Base-by-base conservation (phyloP, 2,797 vertebrate genomes). In the Chromobotia macracanthus region DNA sequence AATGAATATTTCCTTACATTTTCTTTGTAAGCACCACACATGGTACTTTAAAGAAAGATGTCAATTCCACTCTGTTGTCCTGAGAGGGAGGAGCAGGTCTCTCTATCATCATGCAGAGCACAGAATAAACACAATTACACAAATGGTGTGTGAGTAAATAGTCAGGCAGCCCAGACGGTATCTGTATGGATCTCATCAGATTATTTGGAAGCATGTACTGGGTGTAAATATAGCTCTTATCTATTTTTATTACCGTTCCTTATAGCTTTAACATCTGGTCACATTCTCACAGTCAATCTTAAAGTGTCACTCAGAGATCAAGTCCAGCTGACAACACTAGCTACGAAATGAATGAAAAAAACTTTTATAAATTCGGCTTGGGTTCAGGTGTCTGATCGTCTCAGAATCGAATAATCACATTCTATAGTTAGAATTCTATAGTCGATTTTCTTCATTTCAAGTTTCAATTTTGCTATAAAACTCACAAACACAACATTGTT, bases 191-290 rank as follows among this genome's bases (percentile, higher is more conserved):
- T 64, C 3, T 41, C 18, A 64, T 19, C 15, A n/a, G 35, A 66
- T 56, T 28, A 28, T 23, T 53, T 68, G 50, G 79, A 87, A 79
- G 38, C 10, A 65, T 84, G 61, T 77, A 41, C 60, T 77, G 10
- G 44, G 80, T 83, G 80, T 84, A 84, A 86, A 86, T 84, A 83
- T 82, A 48, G 53, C 53, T 65, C 79, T 85, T 80, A 83, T 87
- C 74, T 83, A 41, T 60, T 60, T 68, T 73, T 38, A 46, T 23
- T 44, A 25, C 38, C 3, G 10, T 67, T 68, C 28, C 51, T 25
- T 60, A 44, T 11, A 67, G 21, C 19, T 61, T 48, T 21, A 44
- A 75, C 58, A 61, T 73, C 65, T 50, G 23, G 19, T 35, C 21
- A 48, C 55, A 72, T 53, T 31, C 28, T 12, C 41, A 67, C 18